Evolutionary conservation across 1,140 invertebrate species (phyloP).

Genomic region (Asobara japonica): DNA sequence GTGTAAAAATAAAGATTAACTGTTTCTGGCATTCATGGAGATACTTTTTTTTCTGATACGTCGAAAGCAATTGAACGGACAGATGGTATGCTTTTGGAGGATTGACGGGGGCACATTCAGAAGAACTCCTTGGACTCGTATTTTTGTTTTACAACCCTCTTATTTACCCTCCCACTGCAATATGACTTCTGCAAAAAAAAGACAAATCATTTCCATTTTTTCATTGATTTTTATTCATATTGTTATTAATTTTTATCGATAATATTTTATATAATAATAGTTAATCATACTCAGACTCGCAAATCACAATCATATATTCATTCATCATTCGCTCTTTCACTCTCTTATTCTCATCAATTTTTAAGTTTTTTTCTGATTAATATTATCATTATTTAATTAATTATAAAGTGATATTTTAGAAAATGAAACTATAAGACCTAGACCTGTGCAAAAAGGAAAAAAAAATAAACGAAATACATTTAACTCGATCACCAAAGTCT

Average conservation of each 20-base stretch:
- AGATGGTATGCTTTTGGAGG: no score
- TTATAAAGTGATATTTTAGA: constrained; percentile 38
- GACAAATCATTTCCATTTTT: constrained; percentile 17
- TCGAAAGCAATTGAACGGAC: no score
- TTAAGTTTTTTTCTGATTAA: constrained; percentile 13
- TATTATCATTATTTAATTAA: constrained; percentile 26
- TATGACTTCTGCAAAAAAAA: not conserved
- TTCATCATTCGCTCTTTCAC: not conserved
- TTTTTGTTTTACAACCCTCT: not conserved
- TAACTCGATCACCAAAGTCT: not conserved
- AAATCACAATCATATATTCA: no score
- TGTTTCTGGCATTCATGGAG: no score
- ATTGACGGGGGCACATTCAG: no score
- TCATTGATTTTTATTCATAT: not conserved
- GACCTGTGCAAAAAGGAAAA: constrained; percentile 39
- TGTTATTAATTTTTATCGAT: constrained; percentile 11
- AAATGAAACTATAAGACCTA: constrained; percentile 43
- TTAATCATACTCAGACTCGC: not conserved
- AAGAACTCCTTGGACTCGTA: not conserved
- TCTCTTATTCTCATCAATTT: not conserved
- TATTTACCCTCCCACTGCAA: not conserved
- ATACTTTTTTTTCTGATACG: no score
- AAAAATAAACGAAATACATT: constrained; percentile 28
- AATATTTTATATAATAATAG: not conserved
- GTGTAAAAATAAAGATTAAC: not conserved